Conservation (phyloP, 2,797 vertebrate genomes). For the Xerus rutilus region DNA sequence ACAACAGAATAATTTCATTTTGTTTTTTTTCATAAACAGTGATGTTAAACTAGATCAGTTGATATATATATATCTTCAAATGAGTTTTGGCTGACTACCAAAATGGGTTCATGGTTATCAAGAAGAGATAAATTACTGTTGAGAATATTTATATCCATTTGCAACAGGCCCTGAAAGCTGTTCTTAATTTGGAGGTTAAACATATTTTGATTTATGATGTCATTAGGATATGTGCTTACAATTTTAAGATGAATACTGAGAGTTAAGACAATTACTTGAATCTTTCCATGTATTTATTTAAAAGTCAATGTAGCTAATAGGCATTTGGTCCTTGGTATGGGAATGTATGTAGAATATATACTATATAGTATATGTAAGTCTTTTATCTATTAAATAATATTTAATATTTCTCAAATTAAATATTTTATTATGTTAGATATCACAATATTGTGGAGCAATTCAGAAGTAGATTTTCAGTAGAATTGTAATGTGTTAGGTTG, state of each 20-base stretch:
- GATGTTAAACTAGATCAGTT: background rate
- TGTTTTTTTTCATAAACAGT: background rate
- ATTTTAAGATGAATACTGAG: background rate
- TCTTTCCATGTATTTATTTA: background rate
- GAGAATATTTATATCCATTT: background rate
- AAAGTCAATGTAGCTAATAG: background rate
- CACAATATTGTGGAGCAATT: background rate
- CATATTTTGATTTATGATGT: background rate
- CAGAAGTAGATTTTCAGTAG: background rate
- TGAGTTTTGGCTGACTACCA: slow-evolving; percentile 17
- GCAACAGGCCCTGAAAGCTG: background rate
- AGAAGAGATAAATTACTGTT: background rate
- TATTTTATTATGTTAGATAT: background rate
- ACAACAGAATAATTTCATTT: background rate
- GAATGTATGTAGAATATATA: background rate
- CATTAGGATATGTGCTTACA: background rate
- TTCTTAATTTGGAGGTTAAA: background rate
- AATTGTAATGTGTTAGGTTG: background rate
- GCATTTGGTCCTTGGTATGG: background rate
- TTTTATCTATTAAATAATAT: background rate
- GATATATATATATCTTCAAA: background rate
- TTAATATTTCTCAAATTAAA: background rate
- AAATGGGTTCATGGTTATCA: background rate
- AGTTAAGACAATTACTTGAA: background rate
- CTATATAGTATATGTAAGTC: background rate